A percentile compares a stretch with the other conserved stretches of the same genome.
Evolutionary conservation across 2,113 vertebrate species (phyloP).

Genomic region (Butorides virescens): DNA sequence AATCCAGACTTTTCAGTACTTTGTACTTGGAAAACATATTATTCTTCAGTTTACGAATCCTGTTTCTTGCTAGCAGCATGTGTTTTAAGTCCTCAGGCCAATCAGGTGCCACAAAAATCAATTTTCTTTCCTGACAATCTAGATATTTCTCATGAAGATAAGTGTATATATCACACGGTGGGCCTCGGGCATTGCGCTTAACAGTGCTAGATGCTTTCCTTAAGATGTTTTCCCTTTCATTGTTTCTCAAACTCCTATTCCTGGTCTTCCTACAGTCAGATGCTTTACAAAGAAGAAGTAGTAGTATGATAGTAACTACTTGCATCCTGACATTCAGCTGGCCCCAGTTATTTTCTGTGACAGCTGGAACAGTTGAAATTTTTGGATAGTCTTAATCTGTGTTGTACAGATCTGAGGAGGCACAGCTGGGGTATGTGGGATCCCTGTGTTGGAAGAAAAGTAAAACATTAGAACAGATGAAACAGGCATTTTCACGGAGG

Average conservation of each 20-base stretch:
- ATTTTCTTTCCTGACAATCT: conserved; percentile 90
- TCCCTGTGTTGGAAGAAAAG: conserved; percentile 64
- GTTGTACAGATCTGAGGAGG: conserved; percentile 54
- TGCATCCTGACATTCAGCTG: conserved; percentile 84
- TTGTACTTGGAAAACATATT: conserved; percentile 89
- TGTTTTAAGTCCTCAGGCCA: conserved; percentile 92
- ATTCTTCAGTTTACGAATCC: conserved; percentile 84
- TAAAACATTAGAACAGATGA: conserved; percentile 17
- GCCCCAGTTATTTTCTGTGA: conserved; percentile 41
- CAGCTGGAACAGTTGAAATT: conserved; percentile 53
- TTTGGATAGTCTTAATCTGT: conserved; percentile 43
- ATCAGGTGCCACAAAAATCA: conserved; percentile 79
- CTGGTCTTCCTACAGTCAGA: conserved; percentile 75
- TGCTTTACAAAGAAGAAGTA: conserved; percentile 80
- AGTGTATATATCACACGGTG: conserved; percentile 84
- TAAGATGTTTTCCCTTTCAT: conserved; percentile 58
- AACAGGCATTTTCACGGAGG: not conserved
- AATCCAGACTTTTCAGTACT: conserved; percentile 88
- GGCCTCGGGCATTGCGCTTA: conserved; percentile 78
- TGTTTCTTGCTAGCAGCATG: conserved; percentile 90
- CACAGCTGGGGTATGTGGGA: conserved; percentile 63
- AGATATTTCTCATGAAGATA: conserved; percentile 90
- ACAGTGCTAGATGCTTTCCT: conserved; percentile 65
- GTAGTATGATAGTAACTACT: conserved; percentile 72
- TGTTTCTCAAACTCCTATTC: conserved; percentile 58